Conservation (phyloP, 2,797 vertebrate genomes). For the Clarias fuscus region DNA sequence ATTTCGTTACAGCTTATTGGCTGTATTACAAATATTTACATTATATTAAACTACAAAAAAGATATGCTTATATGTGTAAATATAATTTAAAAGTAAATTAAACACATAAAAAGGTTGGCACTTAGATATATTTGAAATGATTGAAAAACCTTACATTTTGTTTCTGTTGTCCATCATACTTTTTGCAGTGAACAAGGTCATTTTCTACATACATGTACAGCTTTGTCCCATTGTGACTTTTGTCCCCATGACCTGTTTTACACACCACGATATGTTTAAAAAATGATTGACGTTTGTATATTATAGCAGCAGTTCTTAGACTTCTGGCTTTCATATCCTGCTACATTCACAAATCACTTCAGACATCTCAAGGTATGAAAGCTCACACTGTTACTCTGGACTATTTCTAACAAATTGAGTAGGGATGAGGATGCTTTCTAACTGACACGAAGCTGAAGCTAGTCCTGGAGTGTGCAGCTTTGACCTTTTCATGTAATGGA, state of each 20-base stretch:
- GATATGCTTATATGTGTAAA: neutral
- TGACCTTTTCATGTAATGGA: neutral
- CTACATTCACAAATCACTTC: constrained; percentile 17
- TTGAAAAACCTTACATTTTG: neutral
- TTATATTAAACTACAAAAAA: neutral
- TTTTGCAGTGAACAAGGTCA: neutral
- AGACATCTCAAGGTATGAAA: constrained; percentile 31
- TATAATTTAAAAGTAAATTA: neutral
- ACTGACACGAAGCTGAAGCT: neutral
- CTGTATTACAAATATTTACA: neutral
- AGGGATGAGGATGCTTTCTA: neutral
- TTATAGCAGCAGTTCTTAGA: neutral
- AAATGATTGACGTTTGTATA: neutral
- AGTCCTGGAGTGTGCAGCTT: neutral
- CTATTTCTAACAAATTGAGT: constrained; percentile 13
- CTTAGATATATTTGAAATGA: neutral
- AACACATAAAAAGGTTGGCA: neutral
- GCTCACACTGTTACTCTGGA: constrained; percentile 36
- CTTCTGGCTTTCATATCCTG: constrained; percentile 12
- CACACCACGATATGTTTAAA: constrained; percentile 1
- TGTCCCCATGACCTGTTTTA: constrained; percentile 18
- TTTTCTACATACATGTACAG: neutral
- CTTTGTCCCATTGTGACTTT: neutral
- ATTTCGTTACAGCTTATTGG: neutral
- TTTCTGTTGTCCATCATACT: neutral